A percentile compares a stretch with the other conserved stretches of the same genome.
Evolutionary conservation across 2,113 vertebrate species (phyloP).

Genomic region (Cynopterus brachyotis): DNA sequence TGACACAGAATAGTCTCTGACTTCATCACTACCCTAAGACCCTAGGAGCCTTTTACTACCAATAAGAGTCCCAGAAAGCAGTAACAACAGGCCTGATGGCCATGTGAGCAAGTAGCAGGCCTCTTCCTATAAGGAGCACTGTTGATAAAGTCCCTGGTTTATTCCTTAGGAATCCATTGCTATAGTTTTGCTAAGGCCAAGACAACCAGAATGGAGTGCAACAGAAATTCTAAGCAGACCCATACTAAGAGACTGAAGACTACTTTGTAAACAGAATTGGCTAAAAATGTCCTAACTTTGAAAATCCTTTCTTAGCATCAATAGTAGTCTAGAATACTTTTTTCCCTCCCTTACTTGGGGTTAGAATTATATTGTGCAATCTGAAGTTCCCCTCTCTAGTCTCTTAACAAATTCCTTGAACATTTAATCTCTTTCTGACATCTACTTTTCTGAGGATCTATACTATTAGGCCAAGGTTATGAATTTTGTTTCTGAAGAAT

Average conservation of each 20-base stretch:
- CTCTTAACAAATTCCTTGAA: background rate
- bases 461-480: background rate
- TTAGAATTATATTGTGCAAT: background rate
- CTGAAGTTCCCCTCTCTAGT: background rate
- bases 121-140: background rate
- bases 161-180: background rate
- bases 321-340: background rate
- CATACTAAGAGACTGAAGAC: background rate
- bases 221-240: background rate
- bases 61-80: background rate
- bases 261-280: background rate
- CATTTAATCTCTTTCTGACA: background rate
- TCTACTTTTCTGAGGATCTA: background rate
- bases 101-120: background rate
- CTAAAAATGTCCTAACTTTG: background rate
- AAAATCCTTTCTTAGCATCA: background rate
- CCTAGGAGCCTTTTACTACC: background rate
- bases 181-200: background rate
- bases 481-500: background rate
- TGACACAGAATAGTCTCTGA: background rate
- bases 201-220: background rate
- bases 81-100: accelerated
- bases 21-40: background rate
- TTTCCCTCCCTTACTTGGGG: background rate
- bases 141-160: background rate